Evolutionary conservation across 2,113 vertebrate genomes (phyloP).

Genomic region (Ochotona princeps): DNA sequence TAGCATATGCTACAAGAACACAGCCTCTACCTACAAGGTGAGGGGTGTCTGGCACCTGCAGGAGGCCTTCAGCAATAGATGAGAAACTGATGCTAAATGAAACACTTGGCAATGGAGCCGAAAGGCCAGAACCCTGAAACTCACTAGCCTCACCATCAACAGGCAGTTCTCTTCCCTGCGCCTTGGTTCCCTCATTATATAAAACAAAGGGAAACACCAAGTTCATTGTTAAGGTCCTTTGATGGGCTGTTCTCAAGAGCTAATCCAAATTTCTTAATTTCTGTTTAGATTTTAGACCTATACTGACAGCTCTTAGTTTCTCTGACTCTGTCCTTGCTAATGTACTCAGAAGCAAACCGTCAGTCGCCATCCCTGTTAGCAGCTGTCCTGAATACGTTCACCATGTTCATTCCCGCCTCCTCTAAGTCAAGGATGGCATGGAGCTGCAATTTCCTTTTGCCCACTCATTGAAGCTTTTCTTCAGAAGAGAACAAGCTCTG

Average conservation of each 20-base stretch:
- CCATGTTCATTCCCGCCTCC: neutral
- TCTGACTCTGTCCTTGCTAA: neutral
- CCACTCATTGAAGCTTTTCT: neutral
- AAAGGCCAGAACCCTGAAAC: neutral
- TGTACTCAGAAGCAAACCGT: neutral
- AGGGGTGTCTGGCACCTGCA: neutral
- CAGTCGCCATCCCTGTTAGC: neutral
- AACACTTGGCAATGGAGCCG: neutral
- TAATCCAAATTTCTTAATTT: neutral
- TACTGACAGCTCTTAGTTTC: neutral
- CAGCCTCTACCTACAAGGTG: neutral
- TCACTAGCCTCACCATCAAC: neutral
- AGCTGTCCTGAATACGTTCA: neutral
- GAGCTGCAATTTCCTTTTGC: slow-evolving; percentile 13
- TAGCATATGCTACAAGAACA: neutral
- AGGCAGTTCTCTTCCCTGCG: no score
- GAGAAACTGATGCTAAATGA: neutral
- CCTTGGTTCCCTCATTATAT: neutral
- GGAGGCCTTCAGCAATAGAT: neutral
- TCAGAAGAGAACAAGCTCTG: no score
- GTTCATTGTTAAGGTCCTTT: neutral
- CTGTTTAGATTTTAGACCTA: neutral
- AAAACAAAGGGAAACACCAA: neutral
- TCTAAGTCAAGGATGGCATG: neutral
- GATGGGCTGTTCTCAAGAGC: neutral